Evolutionary conservation across 2,797 vertebrate species (phyloP).

Genomic region (Pristis pectinata): DNA sequence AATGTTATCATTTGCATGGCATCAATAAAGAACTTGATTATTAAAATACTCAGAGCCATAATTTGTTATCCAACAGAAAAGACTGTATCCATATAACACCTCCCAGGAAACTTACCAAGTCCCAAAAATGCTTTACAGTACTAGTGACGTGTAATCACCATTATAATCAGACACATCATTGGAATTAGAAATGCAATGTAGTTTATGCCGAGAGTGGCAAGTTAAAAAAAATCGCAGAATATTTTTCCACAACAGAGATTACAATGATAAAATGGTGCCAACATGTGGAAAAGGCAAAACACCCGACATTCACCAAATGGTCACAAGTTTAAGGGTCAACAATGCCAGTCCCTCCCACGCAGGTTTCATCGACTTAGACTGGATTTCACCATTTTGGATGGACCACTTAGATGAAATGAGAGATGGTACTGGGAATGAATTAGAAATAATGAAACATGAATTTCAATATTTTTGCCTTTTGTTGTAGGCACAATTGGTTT

Average conservation of each 20-base stretch:
- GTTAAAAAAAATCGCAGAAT: background rate
- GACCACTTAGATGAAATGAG: background rate
- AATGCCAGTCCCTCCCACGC: background rate
- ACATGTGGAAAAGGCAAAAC: background rate
- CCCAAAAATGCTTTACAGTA: background rate
- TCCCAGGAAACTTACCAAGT: background rate
- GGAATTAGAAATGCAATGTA: background rate
- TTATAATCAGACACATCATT: background rate
- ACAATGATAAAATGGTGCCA: background rate
- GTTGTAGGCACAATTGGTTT: slow-evolving; percentile 19
- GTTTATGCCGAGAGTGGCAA: background rate
- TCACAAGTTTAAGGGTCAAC: background rate
- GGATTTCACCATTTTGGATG: background rate
- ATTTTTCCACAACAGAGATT: background rate
- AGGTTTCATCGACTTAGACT: background rate
- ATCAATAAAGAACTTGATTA: background rate
- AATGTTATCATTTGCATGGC: background rate
- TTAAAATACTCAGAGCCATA: background rate
- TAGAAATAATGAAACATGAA: background rate
- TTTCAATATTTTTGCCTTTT: background rate
- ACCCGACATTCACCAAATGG: background rate
- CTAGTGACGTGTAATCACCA: background rate
- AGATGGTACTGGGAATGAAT: background rate
- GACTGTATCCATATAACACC: background rate
- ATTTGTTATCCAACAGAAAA: background rate